Percentiles rank a stretch among this genome's conserved stretches.
Evolutionary conservation across 35 echinoderm and acorn worm genomes (phyloP).

Genomic region (Ophiothrix spiculata): DNA sequence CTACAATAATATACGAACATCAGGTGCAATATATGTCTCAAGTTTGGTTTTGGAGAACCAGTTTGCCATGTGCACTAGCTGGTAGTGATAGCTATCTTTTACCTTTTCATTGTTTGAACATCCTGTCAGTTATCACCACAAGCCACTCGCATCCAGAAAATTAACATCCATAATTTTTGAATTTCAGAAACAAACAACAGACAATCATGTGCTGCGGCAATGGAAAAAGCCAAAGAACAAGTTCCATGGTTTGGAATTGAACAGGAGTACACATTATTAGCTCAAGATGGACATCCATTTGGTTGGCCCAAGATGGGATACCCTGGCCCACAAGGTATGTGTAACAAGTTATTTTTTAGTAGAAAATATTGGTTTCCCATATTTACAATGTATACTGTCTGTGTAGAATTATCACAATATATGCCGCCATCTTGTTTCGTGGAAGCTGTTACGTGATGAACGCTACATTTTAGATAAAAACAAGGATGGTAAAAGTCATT

Average conservation of each 20-base stretch:
- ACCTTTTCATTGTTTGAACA: background rate
- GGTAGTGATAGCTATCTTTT: background rate
- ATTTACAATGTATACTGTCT: too few relatives aligned
- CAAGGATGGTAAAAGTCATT: too few relatives aligned
- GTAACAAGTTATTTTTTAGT: background rate
- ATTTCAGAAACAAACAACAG: conserved; percentile 88
- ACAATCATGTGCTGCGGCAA: conserved; percentile 69
- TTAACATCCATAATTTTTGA: background rate
- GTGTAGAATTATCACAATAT: too few relatives aligned
- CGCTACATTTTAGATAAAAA: background rate
- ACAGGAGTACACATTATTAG: conserved; percentile 94
- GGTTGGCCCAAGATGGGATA: conserved; percentile 93
- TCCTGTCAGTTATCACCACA: background rate
- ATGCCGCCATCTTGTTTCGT: too few relatives aligned
- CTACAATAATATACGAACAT: background rate
- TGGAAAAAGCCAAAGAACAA: conserved; percentile 60
- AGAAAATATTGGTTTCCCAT: background rate
- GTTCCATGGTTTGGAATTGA: conserved; percentile 98
- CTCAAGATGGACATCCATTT: conserved; percentile 81
- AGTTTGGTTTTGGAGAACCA: background rate
- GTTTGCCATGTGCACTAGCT: background rate
- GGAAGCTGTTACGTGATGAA: background rate
- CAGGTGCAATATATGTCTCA: background rate
- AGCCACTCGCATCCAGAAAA: background rate
- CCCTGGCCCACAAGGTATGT: conserved; percentile 95